Evolutionary conservation across 2,888 invertebrate species (phyloP), one percentile per base, ranked within the genome.

Genomic region (Crioceris asparagi): DNA sequence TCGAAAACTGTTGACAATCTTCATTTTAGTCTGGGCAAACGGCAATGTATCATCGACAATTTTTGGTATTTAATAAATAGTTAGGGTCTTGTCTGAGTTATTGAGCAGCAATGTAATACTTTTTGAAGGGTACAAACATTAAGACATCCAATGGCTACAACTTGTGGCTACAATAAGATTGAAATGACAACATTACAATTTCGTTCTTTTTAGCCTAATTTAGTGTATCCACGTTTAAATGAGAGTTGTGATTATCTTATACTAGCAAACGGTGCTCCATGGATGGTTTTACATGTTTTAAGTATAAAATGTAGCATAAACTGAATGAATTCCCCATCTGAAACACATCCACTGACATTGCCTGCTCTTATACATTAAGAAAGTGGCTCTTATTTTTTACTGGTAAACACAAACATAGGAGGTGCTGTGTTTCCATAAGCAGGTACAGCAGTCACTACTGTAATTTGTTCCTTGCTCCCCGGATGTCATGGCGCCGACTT

Each of bases 401-500:
- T 4, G 6, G 25, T 7, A 30, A 36, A 31, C n/a, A 30, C 31
- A 31, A 36, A 36, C 10, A 36, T 36, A 30, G 36, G 30, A 36
- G 36, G 29, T 10, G 18, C 31, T 31, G 15, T 36, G 19, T 36
- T 36, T 31, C 36, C 36, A 35, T n/a, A 29, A 35, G 27, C 35
- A 29, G 33, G 19, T 4, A 3, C 33, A 19, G 21, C 33, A 17
- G 33, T 33, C 11, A 18, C 21, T 6, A 17, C 6, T 18, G 11
- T 10, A 33, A 17, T 16, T 17, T 14, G 15, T 33, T 23, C 18
- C 18, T 21, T n/a, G 18, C n/a, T 16, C 33, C 16, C 17, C 18
- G 26, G 15, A 33, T 29, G 21, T 33, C 21, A 33, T 33, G 7
- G 25, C 21, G 23, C 33, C 21, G 35, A 35, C 35, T 14, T 35